Evolutionary conservation across 2,888 invertebrate species (phyloP).

Genomic region (Netelia virgata): DNA sequence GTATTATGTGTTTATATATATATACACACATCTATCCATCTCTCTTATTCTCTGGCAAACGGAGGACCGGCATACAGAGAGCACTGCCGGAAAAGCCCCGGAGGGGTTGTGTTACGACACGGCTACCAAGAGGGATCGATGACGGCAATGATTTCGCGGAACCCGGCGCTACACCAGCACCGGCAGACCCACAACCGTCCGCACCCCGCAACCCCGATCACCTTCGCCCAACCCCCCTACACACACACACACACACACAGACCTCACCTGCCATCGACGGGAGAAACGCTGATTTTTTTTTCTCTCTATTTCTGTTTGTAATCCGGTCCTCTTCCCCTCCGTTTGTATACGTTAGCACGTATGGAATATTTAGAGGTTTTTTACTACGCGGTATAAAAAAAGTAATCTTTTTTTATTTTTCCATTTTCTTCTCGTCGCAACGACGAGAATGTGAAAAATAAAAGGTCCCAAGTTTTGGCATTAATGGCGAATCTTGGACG

Average conservation of each 20-base stretch:
- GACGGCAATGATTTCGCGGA: conserved; percentile 73
- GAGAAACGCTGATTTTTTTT: conserved; percentile 74
- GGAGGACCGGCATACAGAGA: conserved; percentile 60
- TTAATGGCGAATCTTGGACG: background rate
- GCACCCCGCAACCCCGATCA: conserved; percentile 37
- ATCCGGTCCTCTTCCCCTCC: conserved; percentile 11
- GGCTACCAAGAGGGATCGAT: conserved; percentile 71
- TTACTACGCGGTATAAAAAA: background rate
- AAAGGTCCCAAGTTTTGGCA: no score
- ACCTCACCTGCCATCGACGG: conserved; percentile 75
- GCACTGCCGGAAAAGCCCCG: conserved; percentile 69
- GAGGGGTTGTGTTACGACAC: conserved; percentile 70
- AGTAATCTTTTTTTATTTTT: background rate
- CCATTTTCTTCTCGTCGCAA: background rate
- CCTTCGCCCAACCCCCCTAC: no score
- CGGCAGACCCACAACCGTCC: conserved; percentile 28
- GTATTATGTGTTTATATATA: background rate
- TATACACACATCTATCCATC: conserved; percentile 43
- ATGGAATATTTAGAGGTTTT: background rate
- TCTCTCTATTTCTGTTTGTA: conserved; percentile 49
- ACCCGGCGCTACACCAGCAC: conserved; percentile 51
- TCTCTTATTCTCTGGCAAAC: conserved; percentile 63
- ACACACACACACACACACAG: background rate
- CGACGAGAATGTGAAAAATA: no score
- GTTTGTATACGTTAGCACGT: conserved; percentile 8